Evolutionary conservation across 1,140 invertebrate genomes (phyloP).

Genomic region (Caenorhabditis latens): DNA sequence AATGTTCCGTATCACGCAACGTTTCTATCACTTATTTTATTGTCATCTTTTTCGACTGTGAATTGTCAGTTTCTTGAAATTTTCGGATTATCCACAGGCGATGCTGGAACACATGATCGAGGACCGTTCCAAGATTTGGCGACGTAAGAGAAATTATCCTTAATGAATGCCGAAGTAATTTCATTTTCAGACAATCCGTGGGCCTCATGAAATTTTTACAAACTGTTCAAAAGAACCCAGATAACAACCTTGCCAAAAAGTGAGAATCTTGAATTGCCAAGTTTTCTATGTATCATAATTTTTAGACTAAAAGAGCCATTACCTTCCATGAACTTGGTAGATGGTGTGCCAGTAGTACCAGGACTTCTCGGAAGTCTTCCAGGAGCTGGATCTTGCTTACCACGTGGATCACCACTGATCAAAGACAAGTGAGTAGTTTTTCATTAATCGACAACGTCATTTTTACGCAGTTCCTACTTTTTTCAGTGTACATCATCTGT

Average conservation of each 20-base stretch:
- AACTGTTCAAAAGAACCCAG: slow-evolving; percentile 59
- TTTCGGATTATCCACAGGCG: slow-evolving; percentile 61
- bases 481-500: too few relatives aligned
- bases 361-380: slow-evolving; percentile 58
- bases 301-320: slow-evolving; percentile 58
- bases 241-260: slow-evolving; percentile 61
- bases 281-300: not conserved
- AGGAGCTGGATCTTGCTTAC: slow-evolving; percentile 63
- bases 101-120: slow-evolving; percentile 52
- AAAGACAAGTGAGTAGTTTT: slow-evolving; percentile 55
- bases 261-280: slow-evolving; percentile 1
- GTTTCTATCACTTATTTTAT: slow-evolving; percentile 18
- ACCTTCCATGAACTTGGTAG: slow-evolving; percentile 55
- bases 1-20: slow-evolving; percentile 53
- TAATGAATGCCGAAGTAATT: not conserved
- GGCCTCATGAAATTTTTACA: slow-evolving; percentile 63
- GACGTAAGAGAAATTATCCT: slow-evolving; percentile 27
- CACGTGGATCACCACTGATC: slow-evolving; percentile 56
- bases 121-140: slow-evolving; percentile 59
- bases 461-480: not conserved
- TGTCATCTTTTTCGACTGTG: not conserved
- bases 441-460: not conserved
- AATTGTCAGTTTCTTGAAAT: slow-evolving; percentile 61
- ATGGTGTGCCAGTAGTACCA: slow-evolving; percentile 59
- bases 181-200: slow-evolving; percentile 59